Evolutionary conservation across 2,113 vertebrate species (phyloP).

Genomic region (Trochalopteron elliotii): DNA sequence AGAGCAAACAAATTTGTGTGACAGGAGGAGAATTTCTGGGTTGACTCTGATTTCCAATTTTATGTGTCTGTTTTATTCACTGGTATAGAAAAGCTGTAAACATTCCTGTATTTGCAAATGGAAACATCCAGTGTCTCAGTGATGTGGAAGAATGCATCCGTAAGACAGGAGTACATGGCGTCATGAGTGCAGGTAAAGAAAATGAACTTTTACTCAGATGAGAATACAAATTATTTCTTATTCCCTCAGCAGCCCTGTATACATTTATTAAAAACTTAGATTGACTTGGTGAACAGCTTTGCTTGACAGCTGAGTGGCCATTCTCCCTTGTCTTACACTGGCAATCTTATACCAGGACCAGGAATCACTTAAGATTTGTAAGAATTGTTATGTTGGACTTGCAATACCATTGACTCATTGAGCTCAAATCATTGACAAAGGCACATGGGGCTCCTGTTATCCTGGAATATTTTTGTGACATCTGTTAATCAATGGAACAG

Average conservation of each 20-base stretch:
- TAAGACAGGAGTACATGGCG: slow-evolving; percentile 91
- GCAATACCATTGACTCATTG: not conserved
- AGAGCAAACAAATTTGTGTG: not conserved
- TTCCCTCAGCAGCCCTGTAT: not conserved
- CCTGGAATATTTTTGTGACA: not conserved
- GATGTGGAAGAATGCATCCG: slow-evolving; percentile 91
- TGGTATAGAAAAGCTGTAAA: slow-evolving; percentile 83
- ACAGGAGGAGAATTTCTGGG: not conserved
- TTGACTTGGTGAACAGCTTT: not conserved
- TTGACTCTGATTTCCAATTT: not conserved
- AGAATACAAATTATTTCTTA: not conserved
- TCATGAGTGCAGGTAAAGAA: slow-evolving; percentile 93
- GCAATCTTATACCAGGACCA: not conserved
- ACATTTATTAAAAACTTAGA: not conserved
- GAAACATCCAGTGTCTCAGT: slow-evolving; percentile 91
- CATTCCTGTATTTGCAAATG: slow-evolving; percentile 97
- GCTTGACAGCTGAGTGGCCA: not conserved
- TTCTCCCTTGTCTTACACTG: not conserved
- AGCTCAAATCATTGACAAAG: not conserved
- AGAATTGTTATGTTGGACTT: not conserved
- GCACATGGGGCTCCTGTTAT: not conserved
- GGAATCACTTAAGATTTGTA: not conserved
- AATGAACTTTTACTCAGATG: not conserved
- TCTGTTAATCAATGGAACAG: not conserved
- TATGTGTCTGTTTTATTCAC: not conserved